A percentile compares a stretch with the other conserved stretches of the same genome.
Conservation (phyloP, 2,797 vertebrate genomes). For the Darevskia mixta region DNA sequence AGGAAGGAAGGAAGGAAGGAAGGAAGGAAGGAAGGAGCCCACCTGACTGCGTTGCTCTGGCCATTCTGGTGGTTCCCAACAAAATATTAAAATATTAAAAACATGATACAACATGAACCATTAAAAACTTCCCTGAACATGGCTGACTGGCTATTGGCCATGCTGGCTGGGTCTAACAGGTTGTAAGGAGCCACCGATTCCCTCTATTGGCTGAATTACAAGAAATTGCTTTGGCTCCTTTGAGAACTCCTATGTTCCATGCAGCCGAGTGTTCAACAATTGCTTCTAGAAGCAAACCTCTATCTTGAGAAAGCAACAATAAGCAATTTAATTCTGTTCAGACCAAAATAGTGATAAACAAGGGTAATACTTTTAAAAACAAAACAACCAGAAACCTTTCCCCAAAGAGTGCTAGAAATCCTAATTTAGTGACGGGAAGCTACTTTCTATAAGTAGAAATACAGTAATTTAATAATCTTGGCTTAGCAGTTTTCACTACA, state of each 20-base stretch:
- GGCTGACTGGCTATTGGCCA: too few species aligned
- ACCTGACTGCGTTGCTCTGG: too few species aligned
- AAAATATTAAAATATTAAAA: too few species aligned
- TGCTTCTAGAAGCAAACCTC: constrained; percentile 53
- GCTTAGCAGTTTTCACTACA: constrained; percentile 83
- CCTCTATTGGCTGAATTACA: background rate
- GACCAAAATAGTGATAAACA: constrained; percentile 77
- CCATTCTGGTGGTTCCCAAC: too few species aligned
- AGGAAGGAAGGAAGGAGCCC: too few species aligned
- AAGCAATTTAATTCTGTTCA: constrained; percentile 76
- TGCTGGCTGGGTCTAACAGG: too few species aligned
- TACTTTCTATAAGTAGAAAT: constrained; percentile 80
- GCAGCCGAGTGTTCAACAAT: constrained; percentile 52
- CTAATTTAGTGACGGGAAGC: constrained; percentile 80
- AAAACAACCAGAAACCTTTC: constrained; percentile 55
- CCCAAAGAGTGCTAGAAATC: constrained; percentile 82
- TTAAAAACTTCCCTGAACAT: too few species aligned
- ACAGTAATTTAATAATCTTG: constrained; percentile 86
- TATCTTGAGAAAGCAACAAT: constrained; percentile 59
- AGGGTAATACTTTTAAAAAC: constrained; percentile 76
- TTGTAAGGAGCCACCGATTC: too few species aligned
- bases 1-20: too few species aligned
- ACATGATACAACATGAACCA: too few species aligned
- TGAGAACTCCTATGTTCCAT: constrained; percentile 24
- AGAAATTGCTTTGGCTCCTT: constrained; percentile 26